Base-by-base conservation (phyloP, 1,140 invertebrate genomes). In the Drosophila melanica region DNA sequence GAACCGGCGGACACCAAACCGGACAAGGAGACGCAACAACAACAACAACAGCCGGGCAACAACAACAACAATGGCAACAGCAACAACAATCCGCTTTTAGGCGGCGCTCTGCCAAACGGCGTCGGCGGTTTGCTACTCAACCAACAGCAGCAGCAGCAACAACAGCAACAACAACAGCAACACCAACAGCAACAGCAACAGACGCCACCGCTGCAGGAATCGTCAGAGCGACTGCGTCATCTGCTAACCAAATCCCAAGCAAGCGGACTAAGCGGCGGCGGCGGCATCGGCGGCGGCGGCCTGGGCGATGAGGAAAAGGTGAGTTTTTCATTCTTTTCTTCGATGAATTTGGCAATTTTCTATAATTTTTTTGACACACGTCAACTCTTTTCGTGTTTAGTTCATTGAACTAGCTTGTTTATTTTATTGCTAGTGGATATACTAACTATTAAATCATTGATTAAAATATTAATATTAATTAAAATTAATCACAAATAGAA, bases 171-270 rank as follows among this genome's bases (percentile, higher is more conserved):
- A 16, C 69, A 77, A 10, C 59, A 60, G 3, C 76, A 71, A 23
- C 68, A 64, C 3, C 80, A 70, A 7, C 64, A 42, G 2, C 62
- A 53, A 7, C 71, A 65, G 18, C 67, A 62, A 4, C 70, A 66
- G 44, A 62, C 75, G 5, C 81, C 75, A 9, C 75, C 73, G 10
- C 79, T 75, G 18, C 78, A 81, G 47, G 87, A 90, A 33, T 73
- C 80, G 50, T 95, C 95, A 0, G 95, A 94, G 53, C 92, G 95
- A 54, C 92, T 96, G 44, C 93, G 95, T 51, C 94, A 94, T 79
- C 92, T 96, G 57, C 92, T 95, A 50, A 96, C 94, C 76, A 90
- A 89, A 81, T 33, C 90, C 4, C 84, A 90, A 37, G 86, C 53
- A 35, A 51, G 87, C 62, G 27, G 77, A 11, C 42, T 68, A 3